Evolutionary conservation across 2,113 vertebrate genomes (phyloP), one percentile per base, ranked within the genome.

Genomic region (Hemicordylus capensis): DNA sequence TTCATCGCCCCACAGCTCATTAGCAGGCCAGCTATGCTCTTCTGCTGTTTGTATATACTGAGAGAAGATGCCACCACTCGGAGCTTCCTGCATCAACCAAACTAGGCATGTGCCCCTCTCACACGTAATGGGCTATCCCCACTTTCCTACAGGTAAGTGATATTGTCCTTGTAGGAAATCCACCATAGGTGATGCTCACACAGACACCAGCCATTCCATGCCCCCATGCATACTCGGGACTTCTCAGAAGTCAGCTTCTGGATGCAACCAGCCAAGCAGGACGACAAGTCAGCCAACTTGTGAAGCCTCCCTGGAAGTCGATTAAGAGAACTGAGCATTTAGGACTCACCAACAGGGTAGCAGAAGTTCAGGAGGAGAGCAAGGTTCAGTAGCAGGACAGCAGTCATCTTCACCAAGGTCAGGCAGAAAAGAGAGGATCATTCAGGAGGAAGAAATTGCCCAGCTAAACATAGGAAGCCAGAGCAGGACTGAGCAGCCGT

Each of bases 331-430:
- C 26, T 19, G 26, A 26, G 59, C 48, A 63, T 51, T 70, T 20
- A 34, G 66, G 76, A 85, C 84, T 85, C n/a, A 85, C 84, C 58
- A 6, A 48, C 4, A 11, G 56, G 56, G 67, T 51, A n/a, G 42
- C 54, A 80, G 42, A 73, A 73, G 63, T 4, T 31, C 8, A 80
- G 37, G 54, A 77, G 66, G 17, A 48, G 20, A 39, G 24, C 42
- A 58, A 3, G 5, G 15, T 37, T 73, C 42, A 51, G 54, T 37
- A 59, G 39, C 4, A 61, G 73, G 34, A 79, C 7, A 37, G 66
- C 8, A 7, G n/a, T 72, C 84, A 85, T 85, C 56, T 85, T 63
- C 59, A 51, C 12, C 31, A 24, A 4, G 10, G 8, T 2, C 17
- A 42, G 37, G 34, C 19, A 83, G 26, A 67, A 83, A 34, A 39